Conservation (phyloP, 1,140 invertebrate genomes). For the Drosophila saltans region DNA sequence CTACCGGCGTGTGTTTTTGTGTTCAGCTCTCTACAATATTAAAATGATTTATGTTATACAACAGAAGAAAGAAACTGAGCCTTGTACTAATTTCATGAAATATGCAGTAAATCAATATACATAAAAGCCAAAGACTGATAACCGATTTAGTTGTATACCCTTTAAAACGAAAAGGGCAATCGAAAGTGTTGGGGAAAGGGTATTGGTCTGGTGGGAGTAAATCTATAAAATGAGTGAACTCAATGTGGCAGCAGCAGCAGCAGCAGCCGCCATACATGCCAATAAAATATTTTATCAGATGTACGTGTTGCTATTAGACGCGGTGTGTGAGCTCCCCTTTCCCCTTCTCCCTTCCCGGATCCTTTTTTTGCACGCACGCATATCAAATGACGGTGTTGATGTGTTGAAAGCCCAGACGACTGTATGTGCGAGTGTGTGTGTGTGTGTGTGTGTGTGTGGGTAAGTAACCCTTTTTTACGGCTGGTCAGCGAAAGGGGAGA, state of each 20-base stretch:
- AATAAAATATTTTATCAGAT: slow-evolving; percentile 81
- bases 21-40: slow-evolving; percentile 49
- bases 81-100: slow-evolving; percentile 61
- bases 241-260: slow-evolving; percentile 1
- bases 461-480: slow-evolving; percentile 58
- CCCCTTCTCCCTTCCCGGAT: not conserved
- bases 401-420: slow-evolving; percentile 70
- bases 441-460: not conserved
- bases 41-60: slow-evolving; percentile 69
- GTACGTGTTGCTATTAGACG: slow-evolving; percentile 78
- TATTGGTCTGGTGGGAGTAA: too few species aligned
- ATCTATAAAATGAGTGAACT: slow-evolving; percentile 71
- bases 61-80: not conserved
- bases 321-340: slow-evolving; percentile 7
- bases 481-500: slow-evolving; percentile 36
- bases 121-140: not conserved
- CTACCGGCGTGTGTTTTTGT: slow-evolving; percentile 42
- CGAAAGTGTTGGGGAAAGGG: too few species aligned
- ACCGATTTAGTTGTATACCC: too few species aligned
- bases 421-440: slow-evolving; percentile 25
- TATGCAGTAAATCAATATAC: slow-evolving; percentile 52
- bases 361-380: slow-evolving; percentile 60
- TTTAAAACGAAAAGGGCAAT: not conserved
- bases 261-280: slow-evolving; percentile 55
- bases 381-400: slow-evolving; percentile 78